Conservation (phyloP, 2,113 vertebrate genomes). For the Pseudorectes ferrugineus region DNA sequence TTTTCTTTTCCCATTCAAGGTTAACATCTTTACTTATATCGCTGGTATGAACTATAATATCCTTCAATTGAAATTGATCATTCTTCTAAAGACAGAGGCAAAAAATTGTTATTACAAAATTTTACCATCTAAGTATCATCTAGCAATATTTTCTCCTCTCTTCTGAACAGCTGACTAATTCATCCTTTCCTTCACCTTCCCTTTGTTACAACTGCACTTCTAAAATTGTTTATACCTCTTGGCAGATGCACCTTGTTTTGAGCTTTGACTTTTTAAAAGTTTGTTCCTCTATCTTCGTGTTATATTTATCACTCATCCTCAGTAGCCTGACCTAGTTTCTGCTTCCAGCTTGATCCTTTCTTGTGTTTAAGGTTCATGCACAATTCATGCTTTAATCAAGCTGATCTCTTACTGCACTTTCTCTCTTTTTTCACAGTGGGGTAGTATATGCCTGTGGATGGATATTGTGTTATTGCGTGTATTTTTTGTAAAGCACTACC, state of each 20-base stretch:
- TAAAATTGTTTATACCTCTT: neutral
- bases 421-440: neutral
- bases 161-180: neutral
- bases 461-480: neutral
- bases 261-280: neutral
- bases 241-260: neutral
- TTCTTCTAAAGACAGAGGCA: neutral
- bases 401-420: neutral
- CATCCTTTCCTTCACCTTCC: neutral
- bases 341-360: neutral
- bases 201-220: neutral
- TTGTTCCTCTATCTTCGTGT: constrained; percentile 6
- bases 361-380: neutral
- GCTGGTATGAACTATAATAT: neutral
- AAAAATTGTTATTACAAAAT: neutral
- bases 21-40: neutral
- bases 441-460: neutral
- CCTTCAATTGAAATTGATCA: neutral
- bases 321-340: constrained; percentile 37
- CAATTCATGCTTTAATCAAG: constrained; percentile 18
- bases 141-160: neutral
- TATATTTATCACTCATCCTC: constrained; percentile 17
- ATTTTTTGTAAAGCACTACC: neutral
- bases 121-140: neutral
- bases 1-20: neutral